Evolutionary conservation across 2,888 invertebrate species (phyloP).

Genomic region (Clanis bilineata): DNA sequence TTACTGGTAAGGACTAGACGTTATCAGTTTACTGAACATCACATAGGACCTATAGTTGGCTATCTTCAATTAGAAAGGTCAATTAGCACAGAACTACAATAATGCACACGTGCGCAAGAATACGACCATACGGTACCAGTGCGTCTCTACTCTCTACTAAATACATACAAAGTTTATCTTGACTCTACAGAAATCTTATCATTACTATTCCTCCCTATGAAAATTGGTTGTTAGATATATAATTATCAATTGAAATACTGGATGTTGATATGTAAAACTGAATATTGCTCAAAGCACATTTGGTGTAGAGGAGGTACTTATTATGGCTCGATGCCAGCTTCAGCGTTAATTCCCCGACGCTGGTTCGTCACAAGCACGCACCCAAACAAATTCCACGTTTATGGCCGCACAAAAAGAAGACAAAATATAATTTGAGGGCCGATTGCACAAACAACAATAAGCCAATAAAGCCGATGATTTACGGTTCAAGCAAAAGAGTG

Average conservation of each 20-base stretch:
- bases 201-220: background rate
- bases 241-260: too few relatives aligned
- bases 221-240: too few relatives aligned
- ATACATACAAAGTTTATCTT: background rate
- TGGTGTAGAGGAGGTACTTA: background rate
- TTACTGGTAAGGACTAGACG: slow-evolving; percentile 13
- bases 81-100: background rate
- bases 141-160: slow-evolving; percentile 34
- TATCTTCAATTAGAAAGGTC: background rate
- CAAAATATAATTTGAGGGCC: slow-evolving; percentile 19
- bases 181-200: background rate
- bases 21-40: background rate
- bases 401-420: slow-evolving; percentile 48
- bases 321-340: slow-evolving; percentile 50
- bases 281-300: background rate
- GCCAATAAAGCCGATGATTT: slow-evolving; percentile 46
- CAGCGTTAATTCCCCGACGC: slow-evolving; percentile 30
- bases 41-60: too few relatives aligned
- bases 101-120: slow-evolving; percentile 32
- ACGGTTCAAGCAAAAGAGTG: slow-evolving; percentile 24
- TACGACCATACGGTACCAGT: slow-evolving; percentile 36
- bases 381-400: slow-evolving; percentile 57
- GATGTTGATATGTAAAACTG: too few relatives aligned
- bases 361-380: slow-evolving; percentile 40
- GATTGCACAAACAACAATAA: slow-evolving; percentile 49